A percentile compares a stretch with the other conserved stretches of the same genome.
Evolutionary conservation across 2,113 vertebrate genomes (phyloP).

Genomic region (Anolis sagrei): DNA sequence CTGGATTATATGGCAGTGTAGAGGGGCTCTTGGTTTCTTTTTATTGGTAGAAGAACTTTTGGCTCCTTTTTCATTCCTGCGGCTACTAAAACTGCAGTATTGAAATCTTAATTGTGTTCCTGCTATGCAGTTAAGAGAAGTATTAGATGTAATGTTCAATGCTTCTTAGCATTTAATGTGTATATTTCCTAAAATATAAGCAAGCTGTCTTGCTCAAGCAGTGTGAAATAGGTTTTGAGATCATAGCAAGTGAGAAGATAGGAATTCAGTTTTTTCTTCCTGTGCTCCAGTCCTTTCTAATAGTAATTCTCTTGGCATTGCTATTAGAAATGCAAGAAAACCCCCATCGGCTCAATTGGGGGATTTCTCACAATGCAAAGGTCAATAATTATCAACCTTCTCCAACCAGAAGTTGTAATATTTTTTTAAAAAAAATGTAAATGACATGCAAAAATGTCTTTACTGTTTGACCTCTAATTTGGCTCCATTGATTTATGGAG

Average conservation of each 20-base stretch:
- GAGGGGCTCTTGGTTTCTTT: background rate
- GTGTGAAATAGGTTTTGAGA: background rate
- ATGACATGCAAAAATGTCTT: background rate
- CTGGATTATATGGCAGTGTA: no score
- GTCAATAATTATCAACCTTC: background rate
- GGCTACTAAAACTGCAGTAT: background rate
- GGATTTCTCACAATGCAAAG: background rate
- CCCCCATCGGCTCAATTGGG: background rate
- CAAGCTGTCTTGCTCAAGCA: background rate
- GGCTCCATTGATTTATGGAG: background rate
- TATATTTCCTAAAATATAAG: background rate
- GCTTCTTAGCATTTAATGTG: background rate
- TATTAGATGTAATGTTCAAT: background rate
- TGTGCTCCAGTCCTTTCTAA: background rate
- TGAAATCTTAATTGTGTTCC: constrained; percentile 1
- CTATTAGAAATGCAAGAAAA: background rate
- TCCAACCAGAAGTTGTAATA: background rate
- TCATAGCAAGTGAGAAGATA: background rate
- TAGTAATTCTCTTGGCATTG: background rate
- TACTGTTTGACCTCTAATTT: background rate
- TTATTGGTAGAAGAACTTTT: background rate
- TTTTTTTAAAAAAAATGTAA: background rate
- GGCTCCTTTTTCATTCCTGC: background rate
- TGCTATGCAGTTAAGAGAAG: background rate
- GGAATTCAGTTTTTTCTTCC: background rate